Percentiles rank a stretch among this genome's conserved stretches.
These are phyloP conservation scores for Tipula vernalis DNA, from an alignment of 2,888 invertebrate genomes.

Conservation along the genomic window DNA sequence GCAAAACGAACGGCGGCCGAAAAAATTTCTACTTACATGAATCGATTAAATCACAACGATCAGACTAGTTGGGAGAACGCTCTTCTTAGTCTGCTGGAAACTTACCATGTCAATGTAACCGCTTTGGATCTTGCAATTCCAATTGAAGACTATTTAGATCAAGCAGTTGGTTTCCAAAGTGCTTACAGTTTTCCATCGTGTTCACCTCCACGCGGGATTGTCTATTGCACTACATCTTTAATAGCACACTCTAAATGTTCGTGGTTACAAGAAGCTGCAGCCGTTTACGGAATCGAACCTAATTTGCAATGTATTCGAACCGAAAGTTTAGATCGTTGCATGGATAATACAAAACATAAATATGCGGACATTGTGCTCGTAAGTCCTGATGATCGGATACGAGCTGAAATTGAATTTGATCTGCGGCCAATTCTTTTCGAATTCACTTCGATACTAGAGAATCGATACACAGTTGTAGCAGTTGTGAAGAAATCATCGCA, in stretches of 20 bases:
- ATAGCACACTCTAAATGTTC: conserved; percentile 65
- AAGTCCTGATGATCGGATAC: conserved; percentile 56
- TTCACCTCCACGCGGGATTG: conserved; percentile 50
- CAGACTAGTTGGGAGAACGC: conserved; percentile 42
- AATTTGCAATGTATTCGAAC: conserved; percentile 63
- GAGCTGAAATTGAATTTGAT: conserved; percentile 47
- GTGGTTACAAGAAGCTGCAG: conserved; percentile 60
- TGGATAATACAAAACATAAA: conserved; percentile 49
- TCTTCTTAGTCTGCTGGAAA: conserved; percentile 47
- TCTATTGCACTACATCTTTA: conserved; percentile 54
- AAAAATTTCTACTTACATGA: conserved; percentile 39
- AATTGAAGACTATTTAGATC: conserved; percentile 52
- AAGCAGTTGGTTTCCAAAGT: conserved; percentile 47
- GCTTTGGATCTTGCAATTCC: conserved; percentile 45
- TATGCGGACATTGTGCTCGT: conserved; percentile 60
- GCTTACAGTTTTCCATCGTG: conserved; percentile 57
- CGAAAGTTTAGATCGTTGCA: conserved; percentile 47
- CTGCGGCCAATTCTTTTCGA: conserved; percentile 28
- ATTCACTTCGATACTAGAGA: conserved; percentile 27
- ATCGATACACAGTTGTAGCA: conserved; percentile 43
- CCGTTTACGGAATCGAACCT: conserved; percentile 64
- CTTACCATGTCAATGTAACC: conserved; percentile 40
- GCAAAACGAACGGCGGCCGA: conserved; percentile 37
- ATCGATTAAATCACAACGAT: conserved; percentile 32
- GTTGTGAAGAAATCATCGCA: conserved; percentile 48